Evolutionary conservation across 2,888 invertebrate genomes (phyloP), one percentile per base, ranked within the genome.

Genomic region (Meteorus cinctellus): DNA sequence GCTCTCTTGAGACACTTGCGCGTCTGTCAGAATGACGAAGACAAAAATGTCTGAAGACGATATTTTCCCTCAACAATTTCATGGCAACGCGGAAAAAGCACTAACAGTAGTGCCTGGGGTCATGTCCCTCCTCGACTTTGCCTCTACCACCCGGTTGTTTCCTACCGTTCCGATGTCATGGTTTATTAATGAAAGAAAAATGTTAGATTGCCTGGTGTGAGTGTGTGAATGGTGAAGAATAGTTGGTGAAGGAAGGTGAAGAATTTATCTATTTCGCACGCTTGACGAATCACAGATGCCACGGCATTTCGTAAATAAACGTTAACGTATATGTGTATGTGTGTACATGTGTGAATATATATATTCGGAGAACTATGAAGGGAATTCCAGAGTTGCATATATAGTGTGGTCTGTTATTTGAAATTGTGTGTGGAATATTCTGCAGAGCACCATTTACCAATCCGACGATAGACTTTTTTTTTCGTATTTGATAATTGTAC

Each of bases 161-260:
- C 14, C 62, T n/a, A 62, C 14, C 16, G 62, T 65, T 41, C 8
- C 24, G 19, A 70, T 70, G 69, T 68, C 71, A 59, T 71, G 71
- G 72, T 72, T 72, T 72, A 72, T 72, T 72, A 72, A 63, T 72
- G 72, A 72, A 72, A 51, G 72, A 63, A 63, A 72, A 72, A 72
- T 62, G 63, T 48, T 62, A 31, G 27, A 72, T 72, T 62, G 45
- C 41, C 34, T 29, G 31, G 19, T 29, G 55, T 51, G 16, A 34
- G 34, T 55, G 55, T 51, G 31, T 31, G 19, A 27, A 60, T 70
- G 36, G 59, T 62, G 59, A 36, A 60, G 41, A 68, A 29, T n/a
- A 48, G 48, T 68, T 68, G 68, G 48, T 68, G 45, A 36, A 36
- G 60, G 60, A 70, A 60, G 55, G 34, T 70, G 59, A 72, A 63